These are phyloP conservation scores for Hermetia illucens DNA, from an alignment of 1,140 invertebrate species.

Conservation along the genomic window DNA sequence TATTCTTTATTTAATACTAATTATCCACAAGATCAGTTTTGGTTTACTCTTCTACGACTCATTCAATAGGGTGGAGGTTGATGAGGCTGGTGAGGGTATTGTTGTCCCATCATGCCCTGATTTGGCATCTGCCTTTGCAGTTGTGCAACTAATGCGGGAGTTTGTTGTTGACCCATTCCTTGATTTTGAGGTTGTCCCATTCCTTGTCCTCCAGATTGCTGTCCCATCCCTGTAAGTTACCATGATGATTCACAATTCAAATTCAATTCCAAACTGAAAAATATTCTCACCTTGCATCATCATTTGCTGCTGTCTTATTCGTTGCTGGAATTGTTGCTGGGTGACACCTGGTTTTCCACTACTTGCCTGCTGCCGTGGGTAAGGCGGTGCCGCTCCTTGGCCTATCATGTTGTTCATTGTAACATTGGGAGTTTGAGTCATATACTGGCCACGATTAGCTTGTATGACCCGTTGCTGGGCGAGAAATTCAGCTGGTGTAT, in stretches of 20 bases:
- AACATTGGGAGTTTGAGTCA: slow-evolving; percentile 28
- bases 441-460: slow-evolving; percentile 25
- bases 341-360: slow-evolving; percentile 24
- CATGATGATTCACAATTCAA: too few relatives aligned
- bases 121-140: slow-evolving; percentile 37
- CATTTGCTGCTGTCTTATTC: slow-evolving; percentile 30
- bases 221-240: slow-evolving; percentile 11
- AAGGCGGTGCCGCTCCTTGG: slow-evolving; percentile 32
- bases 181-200: slow-evolving; percentile 25
- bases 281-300: slow-evolving; percentile 30
- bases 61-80: slow-evolving; percentile 5
- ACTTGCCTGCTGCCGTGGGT: slow-evolving; percentile 23
- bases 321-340: slow-evolving; percentile 27
- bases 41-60: too few relatives aligned
- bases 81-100: slow-evolving; percentile 14
- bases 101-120: slow-evolving; percentile 26
- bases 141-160: slow-evolving; percentile 43
- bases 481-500: slow-evolving; percentile 31
- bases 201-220: slow-evolving; percentile 10
- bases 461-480: slow-evolving; percentile 41
- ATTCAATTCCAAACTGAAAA: too few relatives aligned
- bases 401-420: slow-evolving; percentile 38
- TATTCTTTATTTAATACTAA: too few relatives aligned
- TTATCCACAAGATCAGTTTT: too few relatives aligned
- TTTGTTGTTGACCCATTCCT: slow-evolving; percentile 40